Percentiles rank a stretch among this genome's conserved stretches.
Conservation (phyloP, 2,888 invertebrate species). For the Drepanosiphum platanoidis region DNA sequence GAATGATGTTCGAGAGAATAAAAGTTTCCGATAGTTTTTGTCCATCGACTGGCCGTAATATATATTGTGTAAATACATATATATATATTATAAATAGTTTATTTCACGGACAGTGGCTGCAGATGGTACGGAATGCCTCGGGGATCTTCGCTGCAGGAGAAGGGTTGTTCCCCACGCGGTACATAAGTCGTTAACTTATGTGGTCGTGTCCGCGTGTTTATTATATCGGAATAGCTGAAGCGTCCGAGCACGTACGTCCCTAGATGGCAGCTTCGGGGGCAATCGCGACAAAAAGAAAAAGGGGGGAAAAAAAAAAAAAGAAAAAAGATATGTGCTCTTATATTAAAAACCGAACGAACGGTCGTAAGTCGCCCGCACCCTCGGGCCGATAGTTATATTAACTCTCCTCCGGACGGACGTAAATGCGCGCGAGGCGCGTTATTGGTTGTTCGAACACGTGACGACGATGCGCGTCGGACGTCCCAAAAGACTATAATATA, state of each 20-base stretch:
- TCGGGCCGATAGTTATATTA: slow-evolving; percentile 25
- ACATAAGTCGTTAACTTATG: slow-evolving; percentile 38
- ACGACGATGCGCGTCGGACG: slow-evolving; percentile 19
- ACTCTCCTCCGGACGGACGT: slow-evolving; percentile 36
- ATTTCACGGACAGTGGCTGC: slow-evolving; percentile 42
- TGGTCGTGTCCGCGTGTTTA: slow-evolving; percentile 52
- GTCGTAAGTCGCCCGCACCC: slow-evolving; percentile 19
- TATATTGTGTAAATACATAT: background rate
- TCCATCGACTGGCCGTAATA: background rate
- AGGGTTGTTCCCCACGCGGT: background rate
- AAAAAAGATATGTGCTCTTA: slow-evolving; percentile 22
- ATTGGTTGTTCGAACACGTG: slow-evolving; percentile 49
- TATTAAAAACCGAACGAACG: slow-evolving; percentile 52
- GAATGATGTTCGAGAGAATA: background rate
- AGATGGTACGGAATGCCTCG: slow-evolving; percentile 39
- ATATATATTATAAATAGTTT: background rate
- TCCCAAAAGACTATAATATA: slow-evolving; percentile 51
- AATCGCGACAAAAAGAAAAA: slow-evolving; percentile 25
- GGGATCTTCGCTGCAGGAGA: background rate
- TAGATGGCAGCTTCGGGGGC: background rate
- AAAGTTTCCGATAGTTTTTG: background rate
- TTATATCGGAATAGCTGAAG: slow-evolving; percentile 28
- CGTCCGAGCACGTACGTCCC: slow-evolving; percentile 52
- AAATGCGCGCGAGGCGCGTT: background rate
- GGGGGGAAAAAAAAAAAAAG: slow-evolving; percentile 11